Evolutionary conservation across 2,797 vertebrate genomes (phyloP), one percentile per base, ranked within the genome.

Genomic region (Nothura maculosa): DNA sequence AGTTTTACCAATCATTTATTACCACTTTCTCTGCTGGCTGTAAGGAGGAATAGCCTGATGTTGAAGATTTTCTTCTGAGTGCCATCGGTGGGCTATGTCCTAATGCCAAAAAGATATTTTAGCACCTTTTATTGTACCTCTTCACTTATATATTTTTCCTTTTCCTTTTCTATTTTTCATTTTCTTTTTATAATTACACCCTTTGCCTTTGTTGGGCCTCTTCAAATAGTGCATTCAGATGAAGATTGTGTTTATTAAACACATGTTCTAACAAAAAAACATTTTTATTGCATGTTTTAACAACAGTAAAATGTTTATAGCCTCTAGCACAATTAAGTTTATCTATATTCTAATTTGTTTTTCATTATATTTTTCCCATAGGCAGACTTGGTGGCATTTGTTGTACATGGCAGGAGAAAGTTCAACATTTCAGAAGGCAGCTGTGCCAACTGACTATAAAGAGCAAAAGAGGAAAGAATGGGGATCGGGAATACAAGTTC

Each of bases 331-430:
- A 84, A 69, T 67, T 52, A 90, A 93, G 81, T 4, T 1, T 17
- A 60, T 38, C 18, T 17, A 20, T 25, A n/a, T 75, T 91, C 80
- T 85, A 58, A 47, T 20, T 85, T 79, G 13, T 3, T 3, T 67
- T 52, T 74, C 6, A 9, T 11, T 67, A 19, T 13, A 18, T 68
- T 91, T 85, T 67, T 48, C 72, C 72, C 16, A 57, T 54, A 72
- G 19, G 8, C 0, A 0, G 14, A 20, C 20, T 48, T 48, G 47
- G 47, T 19, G 12, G 5, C 60, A 12, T 42, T 57, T 80, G 27
- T 82, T 61, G 24, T 48, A 14, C 9, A 2, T 12, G 28, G 15
- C 5, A 6, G 6, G 27, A 19, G 52, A n/a, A 19, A 40, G 60
- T 15, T 6, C 45, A 11, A 17, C 70, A 17, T 18, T 28, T 63